These are phyloP conservation scores for Bergia puertoricense DNA, from an alignment of 92 coral and sea anemone species.

Conservation along the genomic window DNA sequence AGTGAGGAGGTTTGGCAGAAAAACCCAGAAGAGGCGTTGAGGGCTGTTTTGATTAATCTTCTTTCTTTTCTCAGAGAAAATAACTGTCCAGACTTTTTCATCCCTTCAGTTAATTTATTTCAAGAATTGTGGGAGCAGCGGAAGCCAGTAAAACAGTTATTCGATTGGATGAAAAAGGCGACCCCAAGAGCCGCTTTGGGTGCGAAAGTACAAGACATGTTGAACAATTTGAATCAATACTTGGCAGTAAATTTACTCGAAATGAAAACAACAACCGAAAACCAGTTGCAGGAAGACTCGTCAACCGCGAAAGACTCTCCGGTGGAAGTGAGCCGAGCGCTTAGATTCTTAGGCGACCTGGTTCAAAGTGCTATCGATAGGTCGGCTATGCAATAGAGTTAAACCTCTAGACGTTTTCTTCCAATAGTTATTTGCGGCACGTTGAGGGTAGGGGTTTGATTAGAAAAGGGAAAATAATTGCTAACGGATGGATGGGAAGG, in stretches of 20 bases:
- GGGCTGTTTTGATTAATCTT: conserved; percentile 18
- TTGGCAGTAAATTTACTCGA: conserved; percentile 7
- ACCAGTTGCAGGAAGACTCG: not conserved
- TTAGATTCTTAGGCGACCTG: conserved; percentile 31
- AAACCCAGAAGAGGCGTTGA: not conserved
- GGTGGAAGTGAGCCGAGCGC: conserved; percentile 11
- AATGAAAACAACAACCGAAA: not conserved
- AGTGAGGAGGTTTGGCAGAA: conserved; percentile 1
- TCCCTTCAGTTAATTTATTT: conserved; percentile 20
- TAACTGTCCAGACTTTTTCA: conserved; percentile 33
- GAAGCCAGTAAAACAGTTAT: not conserved
- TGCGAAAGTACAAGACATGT: conserved; percentile 10
- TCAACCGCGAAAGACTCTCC: conserved; percentile 3
- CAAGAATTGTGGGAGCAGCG: conserved; percentile 8
- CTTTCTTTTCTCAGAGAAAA: conserved; percentile 21
- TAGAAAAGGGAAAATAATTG: too few species aligned
- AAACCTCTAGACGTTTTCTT: not conserved
- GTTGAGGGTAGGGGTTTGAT: too few species aligned
- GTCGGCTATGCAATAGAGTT: not conserved
- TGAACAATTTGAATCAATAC: conserved; percentile 12
- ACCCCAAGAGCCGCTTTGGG: conserved; percentile 5
- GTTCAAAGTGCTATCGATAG: conserved; percentile 37
- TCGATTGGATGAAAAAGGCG: not conserved
- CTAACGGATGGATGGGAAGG: too few species aligned
- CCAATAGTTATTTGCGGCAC: too few species aligned